Base-by-base conservation (phyloP, 1,140 invertebrate genomes). In the Eumaeus atala region DNA sequence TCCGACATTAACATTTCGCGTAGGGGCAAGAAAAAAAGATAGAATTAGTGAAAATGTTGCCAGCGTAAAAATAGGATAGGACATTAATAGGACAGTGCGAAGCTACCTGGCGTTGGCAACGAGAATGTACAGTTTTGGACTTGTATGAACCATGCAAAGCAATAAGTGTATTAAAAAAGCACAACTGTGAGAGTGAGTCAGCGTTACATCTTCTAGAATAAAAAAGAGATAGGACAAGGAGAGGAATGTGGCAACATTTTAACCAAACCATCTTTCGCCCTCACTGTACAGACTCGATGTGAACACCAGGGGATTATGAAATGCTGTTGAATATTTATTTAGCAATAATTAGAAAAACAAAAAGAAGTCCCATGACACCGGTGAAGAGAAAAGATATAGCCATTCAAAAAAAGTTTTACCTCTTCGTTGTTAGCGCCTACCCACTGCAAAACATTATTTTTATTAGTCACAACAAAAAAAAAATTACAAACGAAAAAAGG, bases 351-450 rank as follows among this genome's bases (percentile, higher is more conserved):
- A 38, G 21, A 50, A 49, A 50, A 48, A 42, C 50, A 14, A 14
- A 58, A 40, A 53, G 44, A 44, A 42, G 54, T 49, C 21, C 51
- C 51, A 53, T 42, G 42, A 52, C 36, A 28, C 51, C 51, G 37
- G 37, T 28, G 21, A 53, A 42, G 28, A 34, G 21, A 53, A 53
- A 53, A 21, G 33, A 28, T 28, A 53, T 18, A 53, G 14, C 37
- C 37, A 38, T 21, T 40, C 21, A 28, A 28, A 28, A 38, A 40
- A 44, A 53, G 21, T 33, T 18, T 64, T 91, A 91, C 90, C 90
- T 91, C 90, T 69, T 91, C 90, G 73, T 88, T 89, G 82, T 89
- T 90, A 82, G 89, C 87, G 87, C 90, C 90, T 77, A 91, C 90
- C 90, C 90, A 91, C 90, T 91, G 90, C 72, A 89, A 86, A 80